These are phyloP conservation scores for Temnothorax nylanderi DNA, from an alignment of 1,140 invertebrate species.

Conservation along the genomic window DNA sequence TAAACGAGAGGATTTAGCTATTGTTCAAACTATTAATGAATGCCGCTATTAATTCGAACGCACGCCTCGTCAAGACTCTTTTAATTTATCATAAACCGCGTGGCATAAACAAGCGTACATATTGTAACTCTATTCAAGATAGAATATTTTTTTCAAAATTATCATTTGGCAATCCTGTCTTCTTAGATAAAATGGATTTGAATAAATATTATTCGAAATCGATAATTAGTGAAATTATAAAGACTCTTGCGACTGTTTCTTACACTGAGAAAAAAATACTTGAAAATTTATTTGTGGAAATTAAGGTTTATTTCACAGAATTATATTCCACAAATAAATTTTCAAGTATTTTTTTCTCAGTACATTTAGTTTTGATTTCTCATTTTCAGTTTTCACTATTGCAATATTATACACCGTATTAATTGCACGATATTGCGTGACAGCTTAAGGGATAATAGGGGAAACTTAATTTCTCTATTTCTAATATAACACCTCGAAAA, in stretches of 20 bases:
- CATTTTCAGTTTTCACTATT: not conserved
- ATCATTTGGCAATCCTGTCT: not conserved
- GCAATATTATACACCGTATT: not conserved
- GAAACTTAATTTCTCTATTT: conserved; percentile 48
- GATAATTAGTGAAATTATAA: not conserved
- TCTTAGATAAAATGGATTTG: not conserved
- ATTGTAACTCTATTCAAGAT: not conserved
- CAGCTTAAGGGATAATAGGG: not conserved
- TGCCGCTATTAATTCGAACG: conserved; percentile 32
- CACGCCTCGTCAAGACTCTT: not conserved
- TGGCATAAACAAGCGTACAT: not conserved
- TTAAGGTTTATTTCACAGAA: too few species aligned
- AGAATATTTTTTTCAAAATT: not conserved
- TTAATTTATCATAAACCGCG: not conserved
- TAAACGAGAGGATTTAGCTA: conserved; percentile 42
- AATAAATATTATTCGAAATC: not conserved
- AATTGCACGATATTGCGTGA: conserved; percentile 29
- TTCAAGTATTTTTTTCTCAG: too few species aligned
- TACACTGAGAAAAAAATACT: too few species aligned
- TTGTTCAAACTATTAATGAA: conserved; percentile 28
- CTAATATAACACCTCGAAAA: not conserved
- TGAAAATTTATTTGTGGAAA: too few species aligned
- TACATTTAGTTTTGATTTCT: not conserved
- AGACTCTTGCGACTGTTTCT: not conserved
- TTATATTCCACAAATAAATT: too few species aligned